Percentiles rank a stretch among this genome's conserved stretches.
Conservation (phyloP, 2,113 vertebrate genomes). For the Apeltes quadracus region DNA sequence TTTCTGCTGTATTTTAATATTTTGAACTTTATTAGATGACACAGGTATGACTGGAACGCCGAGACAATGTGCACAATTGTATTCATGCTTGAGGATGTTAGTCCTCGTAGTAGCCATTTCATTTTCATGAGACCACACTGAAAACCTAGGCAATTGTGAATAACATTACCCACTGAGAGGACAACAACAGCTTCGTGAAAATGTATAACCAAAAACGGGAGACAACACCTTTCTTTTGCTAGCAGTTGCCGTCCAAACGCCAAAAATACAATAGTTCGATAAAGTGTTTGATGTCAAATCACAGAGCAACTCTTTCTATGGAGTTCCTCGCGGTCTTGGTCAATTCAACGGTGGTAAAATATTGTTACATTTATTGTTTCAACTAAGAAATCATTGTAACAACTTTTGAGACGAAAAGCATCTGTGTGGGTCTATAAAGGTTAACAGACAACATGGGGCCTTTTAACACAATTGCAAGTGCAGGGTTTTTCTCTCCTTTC, state of each 20-base stretch:
- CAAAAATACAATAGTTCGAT: too few relatives aligned
- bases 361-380: not conserved
- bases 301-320: too few relatives aligned
- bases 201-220: not conserved
- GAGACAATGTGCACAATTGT: not conserved
- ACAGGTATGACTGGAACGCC: not conserved
- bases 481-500: not conserved
- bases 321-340: not conserved
- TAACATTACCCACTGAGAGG: not conserved
- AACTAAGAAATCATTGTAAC: not conserved
- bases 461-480: not conserved
- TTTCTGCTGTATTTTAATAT: too few relatives aligned
- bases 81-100: not conserved
- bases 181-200: not conserved
- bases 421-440: not conserved
- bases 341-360: not conserved
- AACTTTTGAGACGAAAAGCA: not conserved
- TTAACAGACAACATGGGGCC: not conserved
- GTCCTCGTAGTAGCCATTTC: not conserved
- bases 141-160: not conserved
- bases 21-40: not conserved
- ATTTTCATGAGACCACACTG: not conserved
- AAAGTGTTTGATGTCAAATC: too few relatives aligned
- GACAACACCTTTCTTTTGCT: not conserved
- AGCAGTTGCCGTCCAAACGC: too few relatives aligned